These are phyloP conservation scores for Coendou prehensilis DNA, from an alignment of 2,797 vertebrate genomes.

Conservation along the genomic window DNA sequence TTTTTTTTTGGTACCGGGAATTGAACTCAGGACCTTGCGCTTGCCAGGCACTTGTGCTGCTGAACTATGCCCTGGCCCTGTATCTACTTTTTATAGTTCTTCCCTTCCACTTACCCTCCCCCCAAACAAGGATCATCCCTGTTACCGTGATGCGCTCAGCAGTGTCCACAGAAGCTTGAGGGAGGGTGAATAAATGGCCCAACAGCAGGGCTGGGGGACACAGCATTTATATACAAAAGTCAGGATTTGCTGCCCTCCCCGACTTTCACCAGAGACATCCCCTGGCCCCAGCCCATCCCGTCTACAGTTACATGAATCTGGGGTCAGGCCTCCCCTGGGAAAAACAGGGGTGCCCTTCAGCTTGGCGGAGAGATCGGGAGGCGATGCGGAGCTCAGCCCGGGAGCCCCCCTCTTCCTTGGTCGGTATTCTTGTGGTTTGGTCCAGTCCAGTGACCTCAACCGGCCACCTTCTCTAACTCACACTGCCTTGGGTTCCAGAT, in stretches of 20 bases:
- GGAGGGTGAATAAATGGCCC: neutral
- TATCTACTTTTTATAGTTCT: neutral
- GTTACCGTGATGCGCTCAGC: neutral
- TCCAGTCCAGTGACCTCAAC: neutral
- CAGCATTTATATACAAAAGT: neutral
- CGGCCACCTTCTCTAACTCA: neutral
- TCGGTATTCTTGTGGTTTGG: neutral
- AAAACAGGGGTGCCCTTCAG: neutral
- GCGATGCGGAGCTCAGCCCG: neutral
- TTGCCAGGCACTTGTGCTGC: no score
- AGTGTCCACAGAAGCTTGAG: neutral
- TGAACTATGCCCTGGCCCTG: neutral
- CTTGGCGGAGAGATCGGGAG: neutral
- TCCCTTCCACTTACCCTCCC: neutral
- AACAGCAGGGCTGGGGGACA: no score
- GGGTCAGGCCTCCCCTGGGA: neutral
- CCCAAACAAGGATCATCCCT: neutral
- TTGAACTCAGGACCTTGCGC: no score
- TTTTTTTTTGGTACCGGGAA: no score
- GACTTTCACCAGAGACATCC: neutral
- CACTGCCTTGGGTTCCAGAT: neutral
- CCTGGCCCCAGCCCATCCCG: neutral
- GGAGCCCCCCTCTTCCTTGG: fast-evolving
- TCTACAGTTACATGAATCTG: no score
- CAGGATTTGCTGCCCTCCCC: neutral